These are phyloP conservation scores for Piscicola geometra DNA, from an alignment of 2,888 invertebrate genomes.

Conservation along the genomic window DNA sequence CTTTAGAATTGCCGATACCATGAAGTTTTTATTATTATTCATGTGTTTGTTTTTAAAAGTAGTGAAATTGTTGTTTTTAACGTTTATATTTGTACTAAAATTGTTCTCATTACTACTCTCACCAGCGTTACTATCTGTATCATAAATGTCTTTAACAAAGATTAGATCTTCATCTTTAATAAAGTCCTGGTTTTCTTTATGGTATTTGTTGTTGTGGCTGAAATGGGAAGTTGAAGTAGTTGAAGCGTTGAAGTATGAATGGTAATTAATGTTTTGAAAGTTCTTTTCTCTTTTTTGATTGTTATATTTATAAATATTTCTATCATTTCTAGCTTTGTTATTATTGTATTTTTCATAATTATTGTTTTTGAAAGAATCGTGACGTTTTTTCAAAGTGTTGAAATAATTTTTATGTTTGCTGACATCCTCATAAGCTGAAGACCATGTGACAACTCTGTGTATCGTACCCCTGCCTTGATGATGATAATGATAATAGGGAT, in stretches of 20 bases:
- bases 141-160: no score
- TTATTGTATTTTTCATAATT: neutral
- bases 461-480: constrained; percentile 22
- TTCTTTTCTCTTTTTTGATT: neutral
- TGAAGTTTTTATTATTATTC: no score
- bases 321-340: neutral
- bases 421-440: neutral
- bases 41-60: no score
- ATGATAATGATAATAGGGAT: no score
- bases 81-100: neutral
- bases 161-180: neutral
- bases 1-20: constrained; percentile 4
- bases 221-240: no score
- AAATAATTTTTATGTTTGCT: neutral
- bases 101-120: neutral
- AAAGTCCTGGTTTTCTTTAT: neutral
- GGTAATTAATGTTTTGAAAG: neutral
- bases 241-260: no score
- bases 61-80: no score
- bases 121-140: no score
- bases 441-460: constrained; percentile 12
- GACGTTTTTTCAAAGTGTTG: neutral
- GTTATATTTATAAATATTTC: neutral
- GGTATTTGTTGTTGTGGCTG: neutral
- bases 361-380: neutral